These are phyloP conservation scores for Hedya salicella DNA, from an alignment of 2,888 invertebrate genomes.

Conservation along the genomic window DNA sequence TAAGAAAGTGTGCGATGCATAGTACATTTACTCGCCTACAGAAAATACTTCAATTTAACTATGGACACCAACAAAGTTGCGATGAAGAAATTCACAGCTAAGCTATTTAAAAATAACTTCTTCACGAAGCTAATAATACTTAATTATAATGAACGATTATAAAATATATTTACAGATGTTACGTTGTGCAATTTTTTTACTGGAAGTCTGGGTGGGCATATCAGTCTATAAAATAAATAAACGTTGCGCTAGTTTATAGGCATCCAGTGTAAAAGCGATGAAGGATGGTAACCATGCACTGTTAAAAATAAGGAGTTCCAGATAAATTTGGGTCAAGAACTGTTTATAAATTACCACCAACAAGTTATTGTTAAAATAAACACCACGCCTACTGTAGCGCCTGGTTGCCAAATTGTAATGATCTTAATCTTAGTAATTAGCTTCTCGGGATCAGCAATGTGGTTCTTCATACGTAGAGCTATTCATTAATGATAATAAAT, in stretches of 20 bases:
- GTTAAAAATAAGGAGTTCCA: slow-evolving; percentile 36
- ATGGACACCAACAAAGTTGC: neutral
- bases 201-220: slow-evolving; percentile 8
- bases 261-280: slow-evolving; percentile 32
- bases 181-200: slow-evolving; percentile 19
- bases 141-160: neutral
- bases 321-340: slow-evolving; percentile 39
- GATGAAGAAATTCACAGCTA: neutral
- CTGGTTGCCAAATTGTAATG: neutral
- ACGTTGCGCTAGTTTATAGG: slow-evolving; percentile 28
- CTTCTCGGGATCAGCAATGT: no score
- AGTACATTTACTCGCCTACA: neutral
- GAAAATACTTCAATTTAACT: neutral
- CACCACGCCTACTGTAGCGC: neutral
- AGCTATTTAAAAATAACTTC: neutral
- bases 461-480: no score
- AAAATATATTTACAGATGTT: neutral
- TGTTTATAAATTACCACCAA: slow-evolving; percentile 24
- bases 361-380: slow-evolving; percentile 16
- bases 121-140: no score
- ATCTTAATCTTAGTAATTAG: no score
- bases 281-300: slow-evolving; percentile 31
- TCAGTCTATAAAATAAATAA: slow-evolving; percentile 31
- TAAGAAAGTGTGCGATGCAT: slow-evolving; percentile 27
- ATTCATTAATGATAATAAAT: no score